phyloP scores from a whole-genome alignment of 2,888 invertebrate species.

The Kryphioiulus occultus region DNA sequence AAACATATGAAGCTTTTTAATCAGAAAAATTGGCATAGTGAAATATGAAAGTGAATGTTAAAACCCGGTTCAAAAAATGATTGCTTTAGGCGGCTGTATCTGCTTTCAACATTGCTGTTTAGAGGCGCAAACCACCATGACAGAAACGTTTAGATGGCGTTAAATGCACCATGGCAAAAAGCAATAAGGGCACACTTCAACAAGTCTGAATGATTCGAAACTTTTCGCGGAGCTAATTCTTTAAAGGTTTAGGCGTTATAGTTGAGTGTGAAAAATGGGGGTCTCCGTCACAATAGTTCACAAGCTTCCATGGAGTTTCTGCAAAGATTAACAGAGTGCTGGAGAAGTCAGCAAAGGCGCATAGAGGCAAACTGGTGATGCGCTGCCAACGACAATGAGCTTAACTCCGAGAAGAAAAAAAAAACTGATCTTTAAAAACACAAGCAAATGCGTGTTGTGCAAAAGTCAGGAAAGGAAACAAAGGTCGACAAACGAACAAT shows the following conservation, averaged over 20 bases:
- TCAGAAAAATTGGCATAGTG: too few relatives aligned
- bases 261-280: conserved; percentile 42
- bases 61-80: too few relatives aligned
- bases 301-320: conserved; percentile 8
- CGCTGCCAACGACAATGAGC: conserved; percentile 43
- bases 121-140: not conserved
- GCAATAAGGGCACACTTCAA: conserved; percentile 2
- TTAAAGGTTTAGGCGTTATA: conserved; percentile 28
- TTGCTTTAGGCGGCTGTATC: too few relatives aligned
- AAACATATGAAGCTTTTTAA: too few relatives aligned
- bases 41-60: too few relatives aligned
- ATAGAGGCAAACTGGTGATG: conserved; percentile 39
- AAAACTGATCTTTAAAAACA: conserved; percentile 27
- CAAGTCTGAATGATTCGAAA: not conserved
- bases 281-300: conserved; percentile 33
- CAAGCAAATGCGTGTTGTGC: conserved; percentile 37
- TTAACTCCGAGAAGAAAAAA: not conserved
- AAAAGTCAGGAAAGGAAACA: conserved; percentile 40
- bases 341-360: conserved; percentile 33
- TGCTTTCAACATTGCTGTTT: too few relatives aligned
- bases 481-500: conserved; percentile 46
- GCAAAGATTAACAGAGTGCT: conserved; percentile 43
- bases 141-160: not conserved
- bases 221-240: conserved; percentile 29
- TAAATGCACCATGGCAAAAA: conserved; percentile 2